Evolutionary conservation across 2,113 vertebrate genomes (phyloP).

Genomic region (Cygnus atratus): DNA sequence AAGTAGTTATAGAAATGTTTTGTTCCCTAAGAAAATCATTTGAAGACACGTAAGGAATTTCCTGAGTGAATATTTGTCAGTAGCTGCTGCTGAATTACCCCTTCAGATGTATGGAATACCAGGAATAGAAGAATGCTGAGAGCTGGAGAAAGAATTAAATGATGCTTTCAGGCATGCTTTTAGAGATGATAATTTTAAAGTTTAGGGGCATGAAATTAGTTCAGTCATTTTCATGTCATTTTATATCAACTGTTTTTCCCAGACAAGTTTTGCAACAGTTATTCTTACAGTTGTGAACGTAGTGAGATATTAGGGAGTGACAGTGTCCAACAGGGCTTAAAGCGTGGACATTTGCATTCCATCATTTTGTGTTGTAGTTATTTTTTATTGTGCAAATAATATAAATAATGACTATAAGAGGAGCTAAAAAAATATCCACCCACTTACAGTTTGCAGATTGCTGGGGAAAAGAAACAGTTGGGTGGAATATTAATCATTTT

Average conservation of each 20-base stretch:
- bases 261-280: constrained; percentile 45
- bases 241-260: background rate
- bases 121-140: constrained; percentile 2
- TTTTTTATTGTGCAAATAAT: constrained; percentile 53
- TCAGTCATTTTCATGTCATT: background rate
- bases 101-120: background rate
- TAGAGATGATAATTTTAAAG: constrained; percentile 16
- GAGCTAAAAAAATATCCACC: constrained; percentile 74
- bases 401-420: constrained; percentile 66
- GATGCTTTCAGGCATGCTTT: background rate
- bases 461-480: constrained; percentile 72
- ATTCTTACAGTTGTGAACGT: background rate
- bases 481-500: constrained; percentile 77
- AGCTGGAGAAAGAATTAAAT: constrained; percentile 33
- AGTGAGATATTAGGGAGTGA: background rate
- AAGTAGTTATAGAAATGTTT: constrained; percentile 15
- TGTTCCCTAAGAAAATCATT: constrained; percentile 35
- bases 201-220: background rate
- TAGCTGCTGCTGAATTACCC: background rate
- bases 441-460: constrained; percentile 75
- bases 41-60: background rate
- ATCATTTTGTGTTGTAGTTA: constrained; percentile 20
- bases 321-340: background rate
- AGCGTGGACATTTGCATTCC: background rate
- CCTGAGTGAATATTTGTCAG: constrained; percentile 18